phyloP scores from a whole-genome alignment of 2,113 vertebrate species.

The Melospiza georgiana region DNA sequence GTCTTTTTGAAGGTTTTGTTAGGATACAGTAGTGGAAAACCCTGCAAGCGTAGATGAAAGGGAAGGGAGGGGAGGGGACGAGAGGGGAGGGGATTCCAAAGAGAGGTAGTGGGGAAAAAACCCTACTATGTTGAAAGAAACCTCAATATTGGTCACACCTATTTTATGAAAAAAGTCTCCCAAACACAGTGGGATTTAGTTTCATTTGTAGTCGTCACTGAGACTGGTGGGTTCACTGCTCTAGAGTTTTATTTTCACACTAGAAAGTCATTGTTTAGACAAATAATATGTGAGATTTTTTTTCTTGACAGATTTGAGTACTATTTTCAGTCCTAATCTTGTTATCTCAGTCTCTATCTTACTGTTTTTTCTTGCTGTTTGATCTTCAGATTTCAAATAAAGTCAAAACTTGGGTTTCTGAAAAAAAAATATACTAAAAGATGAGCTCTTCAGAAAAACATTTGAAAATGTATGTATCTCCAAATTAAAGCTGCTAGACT shows the following conservation, averaged over 20 bases:
- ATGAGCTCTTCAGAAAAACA: background rate
- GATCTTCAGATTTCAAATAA: conserved; percentile 38
- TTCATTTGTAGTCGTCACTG: background rate
- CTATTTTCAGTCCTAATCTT: background rate
- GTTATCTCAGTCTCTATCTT: conserved; percentile 14
- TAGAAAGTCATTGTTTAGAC: background rate
- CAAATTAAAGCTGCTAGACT: background rate
- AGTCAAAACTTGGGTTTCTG: background rate
- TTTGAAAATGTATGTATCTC: background rate
- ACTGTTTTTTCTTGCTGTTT: background rate
- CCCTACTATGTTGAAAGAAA: background rate
- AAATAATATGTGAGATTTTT: background rate
- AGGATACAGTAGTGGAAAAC: background rate
- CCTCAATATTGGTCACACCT: accelerated
- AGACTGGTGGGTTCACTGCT: background rate
- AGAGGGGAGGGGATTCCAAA: background rate
- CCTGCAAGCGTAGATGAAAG: background rate
- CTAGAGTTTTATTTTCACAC: background rate
- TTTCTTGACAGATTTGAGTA: background rate
- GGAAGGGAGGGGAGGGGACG: too few relatives aligned
- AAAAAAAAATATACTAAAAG: background rate
- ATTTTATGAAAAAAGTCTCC: background rate
- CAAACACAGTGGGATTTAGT: background rate
- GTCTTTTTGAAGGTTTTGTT: background rate
- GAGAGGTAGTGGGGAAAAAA: background rate